Conservation (phyloP, 2,797 vertebrate species). For the Onychomys arenicola region DNA sequence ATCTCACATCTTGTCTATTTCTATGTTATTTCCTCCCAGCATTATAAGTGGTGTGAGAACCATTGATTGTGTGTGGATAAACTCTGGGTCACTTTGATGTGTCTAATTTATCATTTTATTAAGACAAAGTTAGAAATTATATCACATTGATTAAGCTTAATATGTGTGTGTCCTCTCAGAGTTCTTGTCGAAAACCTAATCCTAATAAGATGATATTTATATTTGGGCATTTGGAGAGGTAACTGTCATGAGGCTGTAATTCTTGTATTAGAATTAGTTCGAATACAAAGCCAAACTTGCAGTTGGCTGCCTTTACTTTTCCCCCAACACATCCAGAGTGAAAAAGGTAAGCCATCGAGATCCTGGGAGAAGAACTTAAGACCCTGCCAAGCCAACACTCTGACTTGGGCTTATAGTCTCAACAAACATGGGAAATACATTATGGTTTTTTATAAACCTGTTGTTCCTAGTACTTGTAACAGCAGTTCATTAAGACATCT, state of each 20-base stretch:
- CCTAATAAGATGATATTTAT: background rate
- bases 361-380: background rate
- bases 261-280: background rate
- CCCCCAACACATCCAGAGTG: accelerated
- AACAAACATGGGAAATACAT: background rate
- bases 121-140: background rate
- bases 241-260: background rate
- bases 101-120: background rate
- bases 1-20: background rate
- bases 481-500: background rate
- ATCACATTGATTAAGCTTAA: background rate
- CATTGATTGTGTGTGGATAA: background rate
- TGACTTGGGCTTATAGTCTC: background rate
- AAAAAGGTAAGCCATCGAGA: background rate
- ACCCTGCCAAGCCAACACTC: no score
- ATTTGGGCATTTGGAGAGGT: background rate
- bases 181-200: background rate
- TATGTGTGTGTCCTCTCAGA: background rate
- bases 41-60: accelerated
- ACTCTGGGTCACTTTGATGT: background rate
- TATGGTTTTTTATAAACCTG: background rate
- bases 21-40: background rate
- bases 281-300: background rate
- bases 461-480: background rate
- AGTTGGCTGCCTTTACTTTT: background rate